Evolutionary conservation across 2,113 vertebrate species (phyloP).

Genomic region (Microtus pennsylvanicus): DNA sequence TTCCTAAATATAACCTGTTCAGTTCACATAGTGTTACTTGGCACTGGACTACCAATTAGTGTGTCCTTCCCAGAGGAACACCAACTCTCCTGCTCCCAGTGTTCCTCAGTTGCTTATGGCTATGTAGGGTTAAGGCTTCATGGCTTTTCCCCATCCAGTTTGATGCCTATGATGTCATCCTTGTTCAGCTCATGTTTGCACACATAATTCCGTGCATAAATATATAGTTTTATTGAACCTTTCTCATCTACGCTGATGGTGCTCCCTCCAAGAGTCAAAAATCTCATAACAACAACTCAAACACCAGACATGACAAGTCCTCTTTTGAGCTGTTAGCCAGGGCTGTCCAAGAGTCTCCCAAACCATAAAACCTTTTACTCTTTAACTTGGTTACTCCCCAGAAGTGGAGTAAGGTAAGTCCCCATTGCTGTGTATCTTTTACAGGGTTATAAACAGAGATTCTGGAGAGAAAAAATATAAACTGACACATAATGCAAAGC

Average conservation of each 20-base stretch:
- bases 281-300: background rate
- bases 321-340: background rate
- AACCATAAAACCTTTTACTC: background rate
- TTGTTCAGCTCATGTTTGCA: background rate
- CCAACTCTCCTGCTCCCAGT: background rate
- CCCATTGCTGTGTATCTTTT: background rate
- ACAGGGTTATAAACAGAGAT: conserved; percentile 47
- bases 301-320: background rate
- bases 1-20: background rate
- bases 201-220: background rate
- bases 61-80: background rate
- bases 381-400: background rate
- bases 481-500: background rate
- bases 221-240: background rate
- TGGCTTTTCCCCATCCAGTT: background rate
- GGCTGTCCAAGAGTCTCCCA: background rate
- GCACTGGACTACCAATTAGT: background rate
- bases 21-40: background rate
- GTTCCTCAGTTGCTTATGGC: background rate
- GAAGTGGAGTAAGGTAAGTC: background rate
- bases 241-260: background rate
- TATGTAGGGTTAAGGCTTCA: background rate
- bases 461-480: background rate
- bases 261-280: background rate
- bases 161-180: background rate